Evolutionary conservation across 1,140 invertebrate species (phyloP), one percentile per base, ranked within the genome.

Genomic region (Colletes latitarsis): DNA sequence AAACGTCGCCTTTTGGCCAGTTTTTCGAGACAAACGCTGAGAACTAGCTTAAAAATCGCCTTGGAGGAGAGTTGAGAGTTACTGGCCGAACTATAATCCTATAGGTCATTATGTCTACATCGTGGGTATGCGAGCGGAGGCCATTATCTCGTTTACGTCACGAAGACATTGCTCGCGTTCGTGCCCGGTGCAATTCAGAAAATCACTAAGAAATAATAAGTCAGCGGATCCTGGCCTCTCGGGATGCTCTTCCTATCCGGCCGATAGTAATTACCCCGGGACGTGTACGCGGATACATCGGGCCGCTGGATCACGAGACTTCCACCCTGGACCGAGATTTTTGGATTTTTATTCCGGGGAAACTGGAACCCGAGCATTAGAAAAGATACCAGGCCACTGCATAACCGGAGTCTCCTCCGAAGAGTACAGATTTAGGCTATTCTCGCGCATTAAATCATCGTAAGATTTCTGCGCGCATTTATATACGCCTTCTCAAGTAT

Each of bases 171-270:
- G 79, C 83, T 82, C 75, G 81, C 83, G 69, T 83, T 83, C 83
- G 86, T 84, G 84, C 86, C 74, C 73, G 63, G 82, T 82, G 90
- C 86, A 91, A 91, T 91, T 91, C 88, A 90, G 90, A 91, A 91
- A 91, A 91, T 91, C 90, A 91, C 89, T 91, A 90, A 91, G 89
- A 91, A 90, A 91, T 90, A 91, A 91, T 90, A 90, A 91, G 87
- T 83, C 85, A 78, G 85, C 79, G 62, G 58, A 72, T 80, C 67
- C 58, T 63, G 68, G 57, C 43, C 64, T 58, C 62, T 79, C 52
- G n/a, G n/a, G n/a, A 12, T 66, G n/a, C 19, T 71, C 67, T 70
- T 74, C 58, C 66, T 74, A 82, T 86, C 58, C 84, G 52, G 57
- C 58, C 85, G 76, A 86, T 86, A 77, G 77, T 86, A 87, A 87